phyloP scores from a whole-genome alignment of 2,113 vertebrate species.

The Siniperca chuatsi region DNA sequence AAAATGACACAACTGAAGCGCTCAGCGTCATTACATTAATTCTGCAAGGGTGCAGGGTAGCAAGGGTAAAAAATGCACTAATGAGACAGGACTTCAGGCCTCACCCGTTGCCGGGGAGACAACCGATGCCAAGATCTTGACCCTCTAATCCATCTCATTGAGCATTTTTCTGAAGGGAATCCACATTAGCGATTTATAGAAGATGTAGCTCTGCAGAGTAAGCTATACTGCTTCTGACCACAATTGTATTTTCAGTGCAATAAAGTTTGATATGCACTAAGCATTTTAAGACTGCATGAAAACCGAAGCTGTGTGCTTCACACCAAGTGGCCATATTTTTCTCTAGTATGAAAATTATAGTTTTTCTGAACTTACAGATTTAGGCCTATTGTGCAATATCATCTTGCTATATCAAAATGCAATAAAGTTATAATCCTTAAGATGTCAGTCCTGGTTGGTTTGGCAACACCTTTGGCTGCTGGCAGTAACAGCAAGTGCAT shows the following conservation, averaged over 20 bases:
- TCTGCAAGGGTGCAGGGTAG: background rate
- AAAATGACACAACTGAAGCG: constrained; percentile 8
- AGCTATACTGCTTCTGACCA: constrained; percentile 7
- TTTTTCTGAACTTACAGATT: background rate
- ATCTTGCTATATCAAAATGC: background rate
- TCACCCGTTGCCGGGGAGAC: constrained; percentile 30
- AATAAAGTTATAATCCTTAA: background rate
- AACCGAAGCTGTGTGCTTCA: background rate
- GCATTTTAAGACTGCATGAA: background rate
- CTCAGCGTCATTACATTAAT: constrained; percentile 22
- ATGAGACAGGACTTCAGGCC: constrained; percentile 46
- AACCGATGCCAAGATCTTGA: constrained; percentile 47
- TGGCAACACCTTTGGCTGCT: background rate
- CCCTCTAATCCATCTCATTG: constrained; percentile 47
- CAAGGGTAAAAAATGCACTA: constrained; percentile 46
- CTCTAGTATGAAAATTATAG: background rate
- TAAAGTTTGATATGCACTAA: background rate
- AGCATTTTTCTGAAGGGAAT: constrained; percentile 37
- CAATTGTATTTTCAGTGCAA: constrained; percentile 2
- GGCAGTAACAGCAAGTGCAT: background rate
- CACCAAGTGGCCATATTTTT: background rate
- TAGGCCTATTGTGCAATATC: background rate
- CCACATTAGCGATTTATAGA: constrained; percentile 41
- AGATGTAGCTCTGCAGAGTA: constrained; percentile 20
- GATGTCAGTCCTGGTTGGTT: background rate